A percentile compares a stretch with the other conserved stretches of the same genome.
phyloP scores from a whole-genome alignment of 2,797 vertebrate species.

The Poecile montanus region DNA sequence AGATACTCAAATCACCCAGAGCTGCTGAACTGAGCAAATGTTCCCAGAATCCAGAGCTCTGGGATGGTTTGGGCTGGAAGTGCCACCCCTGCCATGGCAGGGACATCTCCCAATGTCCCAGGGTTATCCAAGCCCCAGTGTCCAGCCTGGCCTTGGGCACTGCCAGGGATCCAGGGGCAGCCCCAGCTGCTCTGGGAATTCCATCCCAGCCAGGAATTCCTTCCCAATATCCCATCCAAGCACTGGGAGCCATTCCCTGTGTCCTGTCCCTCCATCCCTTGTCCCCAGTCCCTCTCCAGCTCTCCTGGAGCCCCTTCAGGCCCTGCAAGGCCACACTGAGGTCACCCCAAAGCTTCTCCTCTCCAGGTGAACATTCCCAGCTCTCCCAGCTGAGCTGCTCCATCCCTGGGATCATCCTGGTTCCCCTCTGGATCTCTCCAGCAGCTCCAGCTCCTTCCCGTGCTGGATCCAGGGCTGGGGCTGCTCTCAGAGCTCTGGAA shows the following conservation, averaged over 20 bases:
- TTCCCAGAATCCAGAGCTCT: not conserved
- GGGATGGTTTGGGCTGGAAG: rapidly evolving
- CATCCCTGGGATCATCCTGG: not conserved
- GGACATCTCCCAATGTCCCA: not conserved
- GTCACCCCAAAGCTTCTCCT: not conserved
- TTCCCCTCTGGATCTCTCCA: not conserved
- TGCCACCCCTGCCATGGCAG: not conserved
- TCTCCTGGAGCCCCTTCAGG: rapidly evolving
- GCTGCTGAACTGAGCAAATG: not conserved
- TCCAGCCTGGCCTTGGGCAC: not conserved
- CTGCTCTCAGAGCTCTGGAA: not conserved
- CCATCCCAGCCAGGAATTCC: not conserved
- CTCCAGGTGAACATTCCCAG: not conserved
- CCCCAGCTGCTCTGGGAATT: not conserved
- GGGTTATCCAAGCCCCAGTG: not conserved
- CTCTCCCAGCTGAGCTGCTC: not conserved
- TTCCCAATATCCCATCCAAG: not conserved
- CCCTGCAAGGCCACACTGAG: rapidly evolving
- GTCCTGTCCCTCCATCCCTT: not conserved
- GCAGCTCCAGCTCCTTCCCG: not conserved
- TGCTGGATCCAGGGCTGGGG: not conserved
- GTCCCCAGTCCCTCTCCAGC: not conserved
- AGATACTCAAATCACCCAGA: not conserved
- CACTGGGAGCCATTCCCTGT: not conserved
- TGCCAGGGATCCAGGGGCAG: not conserved